Conservation (phyloP, 1,140 invertebrate species). For the Lordiphosa clarofinis region DNA sequence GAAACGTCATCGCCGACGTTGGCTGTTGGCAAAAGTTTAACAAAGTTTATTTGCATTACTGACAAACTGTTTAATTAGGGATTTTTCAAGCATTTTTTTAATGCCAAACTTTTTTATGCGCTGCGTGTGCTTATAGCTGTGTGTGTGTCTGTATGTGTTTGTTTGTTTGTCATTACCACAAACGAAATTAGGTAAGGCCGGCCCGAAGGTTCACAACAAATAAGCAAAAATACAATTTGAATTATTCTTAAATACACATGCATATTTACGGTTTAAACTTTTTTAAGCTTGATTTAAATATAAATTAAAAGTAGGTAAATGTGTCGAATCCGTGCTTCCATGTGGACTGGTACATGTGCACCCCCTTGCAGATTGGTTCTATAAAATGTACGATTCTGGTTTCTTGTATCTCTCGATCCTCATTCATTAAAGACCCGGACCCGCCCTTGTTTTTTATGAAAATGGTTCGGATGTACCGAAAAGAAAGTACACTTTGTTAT, state of each 20-base stretch:
- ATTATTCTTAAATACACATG: slow-evolving; percentile 36
- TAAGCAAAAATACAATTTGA: slow-evolving; percentile 45
- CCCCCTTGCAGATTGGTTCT: too few relatives aligned
- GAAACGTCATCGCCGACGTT: slow-evolving; percentile 28
- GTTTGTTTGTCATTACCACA: slow-evolving; percentile 31
- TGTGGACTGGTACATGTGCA: too few relatives aligned
- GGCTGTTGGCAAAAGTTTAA: slow-evolving; percentile 65
- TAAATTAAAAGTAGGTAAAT: too few relatives aligned
- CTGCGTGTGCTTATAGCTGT: slow-evolving; percentile 14
- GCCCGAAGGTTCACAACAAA: slow-evolving; percentile 24
- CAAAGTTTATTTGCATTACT: slow-evolving; percentile 78
- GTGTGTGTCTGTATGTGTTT: slow-evolving; percentile 12
- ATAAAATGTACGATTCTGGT: too few relatives aligned
- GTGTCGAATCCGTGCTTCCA: too few relatives aligned
- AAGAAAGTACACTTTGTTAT: too few relatives aligned
- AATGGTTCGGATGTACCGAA: too few relatives aligned
- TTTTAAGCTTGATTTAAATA: too few relatives aligned
- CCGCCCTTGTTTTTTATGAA: too few relatives aligned
- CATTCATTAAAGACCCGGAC: too few relatives aligned
- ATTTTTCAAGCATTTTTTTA: slow-evolving; percentile 70
- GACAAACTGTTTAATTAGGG: slow-evolving; percentile 78
- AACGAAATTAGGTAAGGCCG: slow-evolving; percentile 61
- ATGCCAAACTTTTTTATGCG: slow-evolving; percentile 51
- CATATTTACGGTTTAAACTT: too few relatives aligned
- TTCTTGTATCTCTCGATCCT: too few relatives aligned